Percentiles rank a stretch among this genome's conserved stretches.
phyloP scores from a whole-genome alignment of 2,797 vertebrate species.

The Arrhamphus sclerolepis region DNA sequence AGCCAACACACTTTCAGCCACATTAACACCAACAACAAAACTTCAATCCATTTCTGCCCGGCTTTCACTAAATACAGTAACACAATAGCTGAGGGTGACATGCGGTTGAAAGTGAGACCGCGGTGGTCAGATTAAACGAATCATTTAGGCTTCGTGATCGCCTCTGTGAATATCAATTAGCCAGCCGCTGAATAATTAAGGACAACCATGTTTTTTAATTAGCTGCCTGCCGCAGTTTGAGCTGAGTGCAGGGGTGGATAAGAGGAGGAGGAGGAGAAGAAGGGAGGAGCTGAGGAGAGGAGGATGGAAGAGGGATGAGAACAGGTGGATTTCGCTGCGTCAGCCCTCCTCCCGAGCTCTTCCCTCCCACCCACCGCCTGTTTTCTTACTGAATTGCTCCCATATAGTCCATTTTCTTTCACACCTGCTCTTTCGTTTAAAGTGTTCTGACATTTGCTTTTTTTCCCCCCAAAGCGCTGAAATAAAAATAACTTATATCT shows the following conservation, averaged over 20 bases:
- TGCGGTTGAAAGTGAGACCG: slow-evolving; percentile 62
- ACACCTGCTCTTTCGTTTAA: slow-evolving; percentile 45
- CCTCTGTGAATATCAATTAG: slow-evolving; percentile 87
- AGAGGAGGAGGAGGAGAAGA: slow-evolving; percentile 12
- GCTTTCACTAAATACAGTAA: slow-evolving; percentile 60
- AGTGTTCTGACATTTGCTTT: slow-evolving; percentile 36
- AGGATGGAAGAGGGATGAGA: slow-evolving; percentile 56
- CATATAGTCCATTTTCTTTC: slow-evolving; percentile 38
- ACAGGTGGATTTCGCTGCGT: slow-evolving; percentile 67
- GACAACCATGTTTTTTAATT: slow-evolving; percentile 85
- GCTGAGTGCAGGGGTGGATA: slow-evolving; percentile 43
- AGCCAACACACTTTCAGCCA: slow-evolving; percentile 17
- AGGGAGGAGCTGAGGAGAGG: slow-evolving; percentile 27
- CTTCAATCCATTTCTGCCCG: slow-evolving; percentile 18
- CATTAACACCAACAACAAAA: slow-evolving; percentile 31
- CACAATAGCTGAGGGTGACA: slow-evolving; percentile 64
- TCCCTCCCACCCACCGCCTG: slow-evolving; percentile 28
- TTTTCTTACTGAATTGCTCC: slow-evolving; percentile 41
- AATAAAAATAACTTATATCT: slow-evolving; percentile 44
- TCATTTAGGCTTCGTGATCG: slow-evolving; percentile 75
- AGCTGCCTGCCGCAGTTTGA: slow-evolving; percentile 80
- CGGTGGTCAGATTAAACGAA: slow-evolving; percentile 79
- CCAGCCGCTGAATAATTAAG: slow-evolving; percentile 87
- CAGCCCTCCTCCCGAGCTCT: slow-evolving; percentile 36
- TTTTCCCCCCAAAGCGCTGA: slow-evolving; percentile 12